A percentile compares a stretch with the other conserved stretches of the same genome.
Evolutionary conservation across 2,113 vertebrate genomes (phyloP).

Genomic region (Stigmatopora argus): DNA sequence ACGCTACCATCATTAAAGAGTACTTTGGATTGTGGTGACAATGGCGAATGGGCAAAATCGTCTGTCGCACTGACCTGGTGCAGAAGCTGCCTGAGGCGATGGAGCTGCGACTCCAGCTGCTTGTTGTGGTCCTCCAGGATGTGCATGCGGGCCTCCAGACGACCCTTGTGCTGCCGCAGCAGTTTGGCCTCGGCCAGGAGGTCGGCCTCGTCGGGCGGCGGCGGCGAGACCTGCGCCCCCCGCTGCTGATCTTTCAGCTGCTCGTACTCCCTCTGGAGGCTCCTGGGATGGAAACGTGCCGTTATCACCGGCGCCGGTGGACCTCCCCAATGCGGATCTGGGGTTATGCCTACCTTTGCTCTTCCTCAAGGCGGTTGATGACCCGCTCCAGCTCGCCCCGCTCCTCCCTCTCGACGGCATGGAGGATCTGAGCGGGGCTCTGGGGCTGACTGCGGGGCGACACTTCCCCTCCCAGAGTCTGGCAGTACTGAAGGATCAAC

Average conservation of each 20-base stretch:
- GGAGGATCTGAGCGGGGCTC: constrained; percentile 93
- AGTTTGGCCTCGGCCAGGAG: constrained; percentile 85
- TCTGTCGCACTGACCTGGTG: constrained; percentile 77
- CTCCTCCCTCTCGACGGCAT: constrained; percentile 90
- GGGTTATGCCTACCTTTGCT: constrained; percentile 77
- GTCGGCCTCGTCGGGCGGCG: constrained; percentile 67
- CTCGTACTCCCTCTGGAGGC: constrained; percentile 85
- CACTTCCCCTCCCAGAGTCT: constrained; percentile 85
- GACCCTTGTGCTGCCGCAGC: constrained; percentile 92
- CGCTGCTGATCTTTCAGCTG: constrained; percentile 87
- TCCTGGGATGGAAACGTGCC: constrained; percentile 57
- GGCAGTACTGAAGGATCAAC: constrained; percentile 95
- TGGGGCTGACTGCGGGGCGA: constrained; percentile 88
- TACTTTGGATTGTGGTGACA: too few species aligned
- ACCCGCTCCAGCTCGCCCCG: constrained; percentile 85
- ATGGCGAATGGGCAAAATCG: too few species aligned
- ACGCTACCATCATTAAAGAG: too few species aligned
- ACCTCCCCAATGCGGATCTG: background rate
- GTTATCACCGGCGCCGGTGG: background rate
- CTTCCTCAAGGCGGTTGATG: constrained; percentile 90
- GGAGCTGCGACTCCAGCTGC: constrained; percentile 93
- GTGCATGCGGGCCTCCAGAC: constrained; percentile 93
- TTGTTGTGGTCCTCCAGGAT: constrained; percentile 97
- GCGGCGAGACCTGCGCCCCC: constrained; percentile 34
- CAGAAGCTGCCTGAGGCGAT: constrained; percentile 87